Base-by-base conservation (phyloP, 2,888 invertebrate genomes). In the Andrena chrysosceles region DNA sequence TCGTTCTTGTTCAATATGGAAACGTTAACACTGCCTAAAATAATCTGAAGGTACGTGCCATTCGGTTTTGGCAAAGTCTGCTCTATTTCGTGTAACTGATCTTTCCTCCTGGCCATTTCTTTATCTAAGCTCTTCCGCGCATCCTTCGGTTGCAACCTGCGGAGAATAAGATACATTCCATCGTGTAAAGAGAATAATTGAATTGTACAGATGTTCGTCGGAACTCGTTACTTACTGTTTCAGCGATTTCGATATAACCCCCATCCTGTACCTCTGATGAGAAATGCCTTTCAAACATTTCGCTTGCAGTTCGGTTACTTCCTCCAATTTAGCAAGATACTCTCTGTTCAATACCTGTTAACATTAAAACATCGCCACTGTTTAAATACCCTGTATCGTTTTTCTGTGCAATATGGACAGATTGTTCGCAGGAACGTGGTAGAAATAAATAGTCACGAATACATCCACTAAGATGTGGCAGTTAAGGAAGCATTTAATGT, bases 11-110 rank as follows among this genome's bases (percentile, higher is more conserved):
- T 99, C 83, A 99, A 95, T 94, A 99, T 98, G 33, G 99, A 99
- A 31, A 99, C 98, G 95, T 99, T 99, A 63, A 99, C 98, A 94
- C 98, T 98, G 88, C 99, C 99, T 82, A 99, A 96, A 94, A 99
- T 99, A 91, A 99, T 98, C 94, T 97, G 96, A 89, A 98, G 95
- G 94, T 99, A 99, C 85, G 96, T 95, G 92, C 99, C 98, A 94
- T 98, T 97, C 93, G 97, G 96, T 94, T 98, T 98, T 16, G 99
- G 99, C 90, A 99, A 95, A 26, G 97, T 97, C 91, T 99, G 97
- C 93, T 99, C 98, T 91, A 99, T 97, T 93, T 99, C 99, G 91
- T 97, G 96, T 68, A 99, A 95, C 94, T 98, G 97, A 52, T 97
- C 97, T 94, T 97, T 97, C 89, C 98, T 96, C 92, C 98, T 97